These are phyloP conservation scores for Phrynocephalus forsythii DNA, from an alignment of 2,797 vertebrate species.

Conservation along the genomic window DNA sequence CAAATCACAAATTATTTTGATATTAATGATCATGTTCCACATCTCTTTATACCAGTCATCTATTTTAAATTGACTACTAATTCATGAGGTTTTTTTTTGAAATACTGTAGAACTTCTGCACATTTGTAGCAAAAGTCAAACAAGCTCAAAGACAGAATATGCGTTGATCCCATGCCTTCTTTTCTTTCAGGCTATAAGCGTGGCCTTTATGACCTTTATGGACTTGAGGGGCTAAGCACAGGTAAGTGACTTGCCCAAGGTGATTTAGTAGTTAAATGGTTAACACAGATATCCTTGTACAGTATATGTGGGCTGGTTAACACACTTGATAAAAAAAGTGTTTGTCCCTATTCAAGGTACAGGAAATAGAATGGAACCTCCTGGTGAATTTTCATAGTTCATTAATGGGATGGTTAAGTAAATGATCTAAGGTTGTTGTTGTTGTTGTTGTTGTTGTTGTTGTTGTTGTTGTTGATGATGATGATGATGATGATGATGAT, in stretches of 20 bases:
- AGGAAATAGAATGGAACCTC: background rate
- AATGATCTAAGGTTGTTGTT: background rate
- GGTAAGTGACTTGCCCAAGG: slow-evolving; percentile 73
- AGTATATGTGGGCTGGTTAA: background rate
- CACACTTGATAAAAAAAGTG: background rate
- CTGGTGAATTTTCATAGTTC: background rate
- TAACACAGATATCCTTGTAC: background rate
- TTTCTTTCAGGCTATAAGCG: slow-evolving; percentile 79
- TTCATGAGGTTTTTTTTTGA: too few relatives aligned
- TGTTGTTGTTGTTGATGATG: too few relatives aligned
- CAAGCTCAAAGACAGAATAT: background rate
- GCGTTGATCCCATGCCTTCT: slow-evolving; percentile 8
- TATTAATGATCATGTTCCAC: too few relatives aligned
- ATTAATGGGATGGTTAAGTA: background rate
- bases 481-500: too few relatives aligned
- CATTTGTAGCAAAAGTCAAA: background rate
- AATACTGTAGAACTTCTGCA: background rate
- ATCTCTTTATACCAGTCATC: too few relatives aligned
- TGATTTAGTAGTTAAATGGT: background rate
- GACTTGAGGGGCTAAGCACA: slow-evolving; percentile 83
- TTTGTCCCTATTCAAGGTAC: background rate
- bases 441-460: too few relatives aligned
- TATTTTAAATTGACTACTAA: too few relatives aligned
- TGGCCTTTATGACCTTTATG: slow-evolving; percentile 85
- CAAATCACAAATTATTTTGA: too few relatives aligned